Evolutionary conservation across 2,113 vertebrate genomes (phyloP), one percentile per base, ranked within the genome.

Genomic region (Hippolais icterina): DNA sequence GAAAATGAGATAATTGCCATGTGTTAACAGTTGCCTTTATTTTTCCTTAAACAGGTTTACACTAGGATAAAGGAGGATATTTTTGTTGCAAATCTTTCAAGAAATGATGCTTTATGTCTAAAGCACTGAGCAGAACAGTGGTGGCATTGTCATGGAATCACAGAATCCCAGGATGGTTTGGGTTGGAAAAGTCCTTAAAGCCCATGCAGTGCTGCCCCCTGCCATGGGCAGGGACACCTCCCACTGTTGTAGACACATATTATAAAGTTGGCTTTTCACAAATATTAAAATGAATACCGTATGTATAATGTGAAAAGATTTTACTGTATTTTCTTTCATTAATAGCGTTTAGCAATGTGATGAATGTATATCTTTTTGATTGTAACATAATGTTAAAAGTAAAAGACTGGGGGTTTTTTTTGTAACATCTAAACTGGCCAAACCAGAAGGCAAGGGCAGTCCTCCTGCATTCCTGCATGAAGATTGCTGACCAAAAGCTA

Each of bases 111-210:
- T 42, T 25, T 7, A 13, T 4, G 2, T 39, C 24, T 41, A 29
- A 61, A 81, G 27, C 12, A 21, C 23, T 46, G 27, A 46, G 33
- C 6, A 10, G 5, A 33, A 10, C 12, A 41, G 6, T 9, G 22
- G 8, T 41, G 50, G 16, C 24, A 8, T 53, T 28, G 3, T 6
- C 22, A 9, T 5, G 31, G 41, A n/a, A 41, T 56, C 3, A 2
- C 6, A 15, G 53, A 53, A 46, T 46, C 5, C 23, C 9, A 6
- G 37, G 29, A 9, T 0, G 1, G 7, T n/a, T 33, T 44, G 68
- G 59, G 10, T 37, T 7, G 35, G 50, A 20, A 65, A 5, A 21
- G 27, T 0, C 10, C 15, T 37, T 0, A 24, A 57, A 57, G 8
- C 31, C 9, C 37, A 37, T 4, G 33, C 19, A 23, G 13, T 44